These are phyloP conservation scores for Neolamprologus kungweensis DNA, from an alignment of 2,113 vertebrate species.

Conservation along the genomic window DNA sequence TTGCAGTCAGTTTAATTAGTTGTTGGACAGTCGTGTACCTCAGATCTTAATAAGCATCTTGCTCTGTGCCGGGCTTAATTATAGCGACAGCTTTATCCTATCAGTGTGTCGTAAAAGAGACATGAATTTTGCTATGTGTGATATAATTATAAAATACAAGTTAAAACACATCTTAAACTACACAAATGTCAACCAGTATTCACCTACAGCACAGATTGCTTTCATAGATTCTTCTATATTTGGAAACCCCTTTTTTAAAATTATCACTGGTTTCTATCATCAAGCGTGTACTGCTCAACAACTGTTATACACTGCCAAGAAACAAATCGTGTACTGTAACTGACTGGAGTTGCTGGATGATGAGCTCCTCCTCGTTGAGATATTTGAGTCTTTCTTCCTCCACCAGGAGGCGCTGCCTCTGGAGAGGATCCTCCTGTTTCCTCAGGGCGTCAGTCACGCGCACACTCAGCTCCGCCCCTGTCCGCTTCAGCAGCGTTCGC, in stretches of 20 bases:
- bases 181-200: background rate
- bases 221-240: background rate
- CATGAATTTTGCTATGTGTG: background rate
- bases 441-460: conserved; percentile 86
- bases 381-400: conserved; percentile 97
- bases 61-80: conserved; percentile 40
- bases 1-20: conserved; percentile 48
- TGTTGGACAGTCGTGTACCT: background rate
- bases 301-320: background rate
- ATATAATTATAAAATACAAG: background rate
- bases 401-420: conserved; percentile 95
- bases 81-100: conserved; percentile 26
- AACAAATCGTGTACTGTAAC: conserved; percentile 23
- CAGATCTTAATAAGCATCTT: conserved; percentile 66
- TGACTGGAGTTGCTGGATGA: conserved; percentile 97
- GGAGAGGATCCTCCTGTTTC: conserved; percentile 95
- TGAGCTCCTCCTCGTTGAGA: conserved; percentile 96
- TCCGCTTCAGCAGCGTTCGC: conserved; percentile 83
- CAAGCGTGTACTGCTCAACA: background rate
- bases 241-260: accelerated
- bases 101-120: background rate
- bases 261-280: background rate
- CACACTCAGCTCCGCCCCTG: conserved; percentile 88
- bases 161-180: background rate
- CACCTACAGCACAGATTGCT: background rate